Evolutionary conservation across 2,888 invertebrate species (phyloP), one percentile per base, ranked within the genome.

Genomic region (Phorcus lineatus): DNA sequence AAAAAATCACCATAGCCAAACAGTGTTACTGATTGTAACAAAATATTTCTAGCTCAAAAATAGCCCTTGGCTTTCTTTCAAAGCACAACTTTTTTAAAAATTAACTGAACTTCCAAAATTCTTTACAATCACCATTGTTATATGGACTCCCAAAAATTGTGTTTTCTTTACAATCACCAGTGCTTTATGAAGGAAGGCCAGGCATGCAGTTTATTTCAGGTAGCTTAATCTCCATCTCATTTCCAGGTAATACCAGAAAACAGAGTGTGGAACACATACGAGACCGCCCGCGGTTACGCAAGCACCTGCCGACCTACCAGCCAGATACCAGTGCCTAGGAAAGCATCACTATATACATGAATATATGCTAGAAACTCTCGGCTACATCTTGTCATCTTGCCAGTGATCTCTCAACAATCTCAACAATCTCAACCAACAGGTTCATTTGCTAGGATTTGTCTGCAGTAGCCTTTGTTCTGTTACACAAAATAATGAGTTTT

Each of bases 201-300:
- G n/a, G n/a, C n/a, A 13, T 19, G 28, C 2, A 16, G 22, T 24
- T 19, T 55, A 22, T 24, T 57, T 17, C 17, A 22, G 7, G 7
- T 55, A 9, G 24, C 66, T 1, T 22, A 11, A 19, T 28, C 22
- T 6, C 24, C 2, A 66, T 66, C 17, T 7, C 28, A 1, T 77
- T 81, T 86, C 9, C 86, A 90, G 91, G 91, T 76, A 88, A 89
- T 81, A 88, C 88, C 77, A 85, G 91, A 82, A 91, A 91, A 83
- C 90, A 89, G 81, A 90, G 90, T 80, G 75, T 88, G 67, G 91
- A 91, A 57, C 89, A 89, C 77, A 86, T 85, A 31, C 89, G 90
- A 83, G 91, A 91, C 77, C 90, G 89, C 83, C 83, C 86, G 47
- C 90, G 88, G 85, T 86, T 87, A 57, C 87, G 89, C 55, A 91